Base-by-base conservation (phyloP, 2,888 invertebrate species). In the Oscheius myriophilus region DNA sequence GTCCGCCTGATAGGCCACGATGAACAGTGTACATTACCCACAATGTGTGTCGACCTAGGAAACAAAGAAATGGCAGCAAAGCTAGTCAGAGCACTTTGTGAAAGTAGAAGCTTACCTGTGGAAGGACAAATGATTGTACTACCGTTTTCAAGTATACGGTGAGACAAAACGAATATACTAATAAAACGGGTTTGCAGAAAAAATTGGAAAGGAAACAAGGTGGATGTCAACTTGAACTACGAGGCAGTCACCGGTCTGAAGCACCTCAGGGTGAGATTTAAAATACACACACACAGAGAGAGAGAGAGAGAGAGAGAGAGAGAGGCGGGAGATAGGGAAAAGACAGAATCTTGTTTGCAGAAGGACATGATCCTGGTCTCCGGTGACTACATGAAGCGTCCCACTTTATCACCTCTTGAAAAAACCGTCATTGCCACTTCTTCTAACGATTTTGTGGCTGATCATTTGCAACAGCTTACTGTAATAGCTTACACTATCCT, bases 141-240 rank as follows among this genome's bases (percentile, higher is more conserved):
- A 9, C 61, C 61, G 16, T 61, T 18, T 26, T 12, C 49, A 18
- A 49, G 49, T 12, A 7, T 61, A n/a, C 18, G 46, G 61, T 58
- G 21, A 16, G 45, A 3, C 16, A 42, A 42, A 42, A 9, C 16
- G 43, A 42, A 16, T 42, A 9, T 9, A 42, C 11, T 42, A 46
- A 46, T 16, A 21, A 41, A 57, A 39, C 2, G 2, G 2, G 6
- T 23, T 61, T 61, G 25, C 18, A 61, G 61, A 61, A 21, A 61
- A 18, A 49, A 49, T 3, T 75, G 75, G 75, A 63, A 49, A 9
- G 75, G 72, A 9, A 51, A 67, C 11, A 51, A 61, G 3, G 55
- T 69, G 14, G 61, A 58, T 49, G 70, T 72, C 25, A 64, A 55
- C 9, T 71, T 75, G 18, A 72, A 75, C 39, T 72, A 75, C 23